Evolutionary conservation across 2,888 invertebrate species (phyloP), one percentile per base, ranked within the genome.

Genomic region (Oegoconia quadripuncta): DNA sequence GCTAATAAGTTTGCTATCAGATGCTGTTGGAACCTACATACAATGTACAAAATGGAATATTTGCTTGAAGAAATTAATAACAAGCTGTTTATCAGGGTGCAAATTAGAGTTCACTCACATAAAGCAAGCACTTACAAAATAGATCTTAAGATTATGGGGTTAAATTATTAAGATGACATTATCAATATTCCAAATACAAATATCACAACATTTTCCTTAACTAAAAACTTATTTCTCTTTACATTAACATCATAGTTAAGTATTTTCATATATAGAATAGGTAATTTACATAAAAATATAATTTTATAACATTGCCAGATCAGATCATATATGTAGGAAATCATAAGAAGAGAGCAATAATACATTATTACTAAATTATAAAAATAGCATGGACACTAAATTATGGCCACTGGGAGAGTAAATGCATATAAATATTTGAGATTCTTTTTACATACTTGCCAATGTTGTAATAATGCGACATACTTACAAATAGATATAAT

Each of bases 141-240:
- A 12, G 7, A 4, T 17, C 9, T 6, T 8, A 17, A 30, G n/a
- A 30, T 12, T 13, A 30, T 17, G 25, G 17, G 27, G 13, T 32
- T 35, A 26, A 20, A 9, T 13, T 27, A 32, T 11, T 31, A 40
- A 40, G 35, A 29, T 35, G 38, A 41, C 37, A 34, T 40, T 37
- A 43, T 40, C 42, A 84, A 83, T 87, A 87, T 87, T 87, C 87
- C 87, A 87, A 75, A 82, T 87, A 87, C 87, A 87, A 87, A 86
- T 87, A 87, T 87, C 87, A 87, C 87, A 84, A 83, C 81, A 86
- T 84, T 86, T 80, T 70, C 67, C 82, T 84, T 84, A 83, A 53
- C 51, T 66, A 72, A 57, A 26, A 59, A 66, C 69, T 75, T 77
- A 76, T 60, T 62, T 73, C 66, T 80, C 73, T 83, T 83, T 84